Percentiles rank a stretch among this genome's conserved stretches.
Conservation (phyloP, 2,888 invertebrate species). For the Campoplex nolae region DNA sequence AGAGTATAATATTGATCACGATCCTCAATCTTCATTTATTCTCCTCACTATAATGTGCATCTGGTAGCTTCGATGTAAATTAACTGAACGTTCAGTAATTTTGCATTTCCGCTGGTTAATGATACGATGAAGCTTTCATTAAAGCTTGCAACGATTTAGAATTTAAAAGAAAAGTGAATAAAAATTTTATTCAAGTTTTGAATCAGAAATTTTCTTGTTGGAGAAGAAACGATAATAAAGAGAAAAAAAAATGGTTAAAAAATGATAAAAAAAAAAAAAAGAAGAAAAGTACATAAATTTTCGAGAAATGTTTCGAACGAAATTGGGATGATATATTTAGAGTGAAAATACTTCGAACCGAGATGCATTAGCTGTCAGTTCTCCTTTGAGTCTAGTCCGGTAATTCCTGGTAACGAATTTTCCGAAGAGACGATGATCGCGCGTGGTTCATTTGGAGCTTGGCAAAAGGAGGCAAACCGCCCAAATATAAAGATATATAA, state of each 20-base stretch:
- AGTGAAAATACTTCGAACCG: conserved; percentile 48
- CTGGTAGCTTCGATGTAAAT: conserved; percentile 38
- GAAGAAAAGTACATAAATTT: neutral
- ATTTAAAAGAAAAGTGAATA: neutral
- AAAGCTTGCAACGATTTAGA: neutral
- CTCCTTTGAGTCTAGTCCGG: conserved; percentile 41
- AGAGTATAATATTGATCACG: conserved; percentile 60
- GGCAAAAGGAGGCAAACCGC: conserved; percentile 51
- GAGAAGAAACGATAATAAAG: neutral
- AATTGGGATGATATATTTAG: conserved; percentile 40
- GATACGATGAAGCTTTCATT: neutral
- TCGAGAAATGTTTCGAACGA: neutral
- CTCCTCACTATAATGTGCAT: conserved; percentile 5
- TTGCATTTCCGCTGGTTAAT: conserved; percentile 53
- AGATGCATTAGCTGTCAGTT: conserved; percentile 39
- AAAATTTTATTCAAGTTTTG: neutral
- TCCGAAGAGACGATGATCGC: conserved; percentile 20
- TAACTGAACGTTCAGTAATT: conserved; percentile 36
- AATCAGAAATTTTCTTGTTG: neutral
- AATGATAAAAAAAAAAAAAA: neutral
- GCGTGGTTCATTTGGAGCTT: conserved; percentile 56
- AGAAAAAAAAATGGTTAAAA: neutral
- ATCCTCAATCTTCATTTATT: conserved; percentile 53
- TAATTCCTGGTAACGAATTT: conserved; percentile 56
- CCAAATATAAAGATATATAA: conserved; percentile 25